Evolutionary conservation across 2,113 vertebrate genomes (phyloP).

Genomic region (Passer montanus): DNA sequence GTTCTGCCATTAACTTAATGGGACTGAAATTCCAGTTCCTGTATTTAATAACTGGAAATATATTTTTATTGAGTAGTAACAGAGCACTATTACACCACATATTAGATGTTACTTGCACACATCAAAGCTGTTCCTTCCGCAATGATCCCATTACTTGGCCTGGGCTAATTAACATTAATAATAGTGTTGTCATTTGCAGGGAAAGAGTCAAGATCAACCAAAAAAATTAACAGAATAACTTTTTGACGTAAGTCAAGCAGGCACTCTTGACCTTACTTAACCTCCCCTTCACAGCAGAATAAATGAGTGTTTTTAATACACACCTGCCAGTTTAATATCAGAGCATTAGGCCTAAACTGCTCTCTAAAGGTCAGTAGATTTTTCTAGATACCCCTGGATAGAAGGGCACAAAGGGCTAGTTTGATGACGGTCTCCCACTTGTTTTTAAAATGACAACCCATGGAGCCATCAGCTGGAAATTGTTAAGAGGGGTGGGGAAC

Average conservation of each 20-base stretch:
- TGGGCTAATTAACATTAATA: constrained; percentile 48
- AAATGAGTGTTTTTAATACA: not conserved
- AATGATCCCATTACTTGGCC: not conserved
- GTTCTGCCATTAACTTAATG: constrained; percentile 13
- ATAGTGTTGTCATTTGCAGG: not conserved
- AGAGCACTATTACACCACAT: not conserved
- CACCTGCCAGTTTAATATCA: not conserved
- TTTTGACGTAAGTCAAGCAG: not conserved
- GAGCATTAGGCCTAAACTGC: not conserved
- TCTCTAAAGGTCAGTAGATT: not conserved
- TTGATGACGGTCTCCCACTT: not conserved
- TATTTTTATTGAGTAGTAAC: constrained; percentile 22
- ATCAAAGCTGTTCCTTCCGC: constrained; percentile 39
- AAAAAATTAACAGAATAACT: not conserved
- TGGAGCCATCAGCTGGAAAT: not conserved
- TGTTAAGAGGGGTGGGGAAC: not conserved
- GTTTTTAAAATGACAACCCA: not conserved
- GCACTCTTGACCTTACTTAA: not conserved
- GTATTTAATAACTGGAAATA: constrained; percentile 42
- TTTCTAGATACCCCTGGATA: not conserved
- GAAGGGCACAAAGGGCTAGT: not conserved
- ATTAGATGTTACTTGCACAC: constrained; percentile 12
- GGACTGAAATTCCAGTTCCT: not conserved
- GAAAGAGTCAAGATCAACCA: not conserved
- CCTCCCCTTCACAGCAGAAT: not conserved